These are phyloP conservation scores for Argyresthia goedartella DNA, from an alignment of 2,888 invertebrate species.

Conservation along the genomic window DNA sequence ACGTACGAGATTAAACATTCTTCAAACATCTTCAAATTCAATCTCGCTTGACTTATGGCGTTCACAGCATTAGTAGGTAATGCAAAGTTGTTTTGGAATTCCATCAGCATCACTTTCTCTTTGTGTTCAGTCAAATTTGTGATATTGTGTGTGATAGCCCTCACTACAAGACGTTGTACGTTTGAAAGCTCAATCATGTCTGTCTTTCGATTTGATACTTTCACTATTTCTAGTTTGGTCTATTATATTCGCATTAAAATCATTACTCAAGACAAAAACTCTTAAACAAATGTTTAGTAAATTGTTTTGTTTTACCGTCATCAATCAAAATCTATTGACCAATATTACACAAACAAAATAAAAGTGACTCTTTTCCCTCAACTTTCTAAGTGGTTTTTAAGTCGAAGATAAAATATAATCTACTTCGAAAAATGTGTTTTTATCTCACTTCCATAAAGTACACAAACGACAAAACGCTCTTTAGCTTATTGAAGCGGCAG, in stretches of 20 bases:
- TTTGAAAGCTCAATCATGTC: constrained; percentile 27
- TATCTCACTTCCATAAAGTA: too few relatives aligned
- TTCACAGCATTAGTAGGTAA: too few relatives aligned
- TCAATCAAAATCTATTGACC: neutral
- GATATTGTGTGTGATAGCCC: constrained; percentile 54
- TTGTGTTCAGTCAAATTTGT: constrained; percentile 34
- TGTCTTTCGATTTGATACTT: constrained; percentile 30
- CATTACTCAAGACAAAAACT: neutral
- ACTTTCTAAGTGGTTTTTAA: neutral
- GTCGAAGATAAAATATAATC: neutral
- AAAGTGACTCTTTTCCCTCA: neutral
- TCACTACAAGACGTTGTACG: constrained; percentile 36
- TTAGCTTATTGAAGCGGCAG: too few relatives aligned
- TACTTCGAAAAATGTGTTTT: neutral
- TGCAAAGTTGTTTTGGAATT: too few relatives aligned
- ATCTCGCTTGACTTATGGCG: too few relatives aligned
- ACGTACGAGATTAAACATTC: too few relatives aligned
- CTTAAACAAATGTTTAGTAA: neutral
- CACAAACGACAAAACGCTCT: too few relatives aligned
- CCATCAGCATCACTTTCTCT: constrained; percentile 31
- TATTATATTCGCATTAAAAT: constrained; percentile 5
- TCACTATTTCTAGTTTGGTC: constrained; percentile 26
- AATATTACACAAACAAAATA: neutral
- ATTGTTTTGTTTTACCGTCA: neutral
- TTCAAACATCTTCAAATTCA: too few relatives aligned